Conservation (phyloP, 2,888 invertebrate species). For the Reticulitermes lucifugus region DNA sequence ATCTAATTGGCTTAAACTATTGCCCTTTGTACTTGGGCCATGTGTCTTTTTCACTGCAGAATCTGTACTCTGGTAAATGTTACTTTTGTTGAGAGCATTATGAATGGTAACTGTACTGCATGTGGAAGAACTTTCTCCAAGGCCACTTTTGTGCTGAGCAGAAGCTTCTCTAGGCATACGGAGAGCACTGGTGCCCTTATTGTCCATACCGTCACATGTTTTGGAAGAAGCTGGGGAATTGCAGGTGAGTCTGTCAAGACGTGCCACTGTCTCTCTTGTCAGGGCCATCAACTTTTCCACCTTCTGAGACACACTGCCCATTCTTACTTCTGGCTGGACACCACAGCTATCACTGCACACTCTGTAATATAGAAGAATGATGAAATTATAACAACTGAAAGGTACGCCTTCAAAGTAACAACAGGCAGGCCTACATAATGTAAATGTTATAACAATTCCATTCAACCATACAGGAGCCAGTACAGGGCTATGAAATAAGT, state of each 20-base stretch:
- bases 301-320: slow-evolving; percentile 64
- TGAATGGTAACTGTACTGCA: neutral
- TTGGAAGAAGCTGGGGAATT: neutral
- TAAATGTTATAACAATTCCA: no score
- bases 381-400: neutral
- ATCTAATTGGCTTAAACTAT: neutral
- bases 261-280: slow-evolving; percentile 75
- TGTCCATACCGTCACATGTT: neutral
- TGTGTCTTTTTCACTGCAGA: neutral
- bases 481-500: no score
- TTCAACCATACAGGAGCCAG: no score
- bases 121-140: slow-evolving; percentile 4
- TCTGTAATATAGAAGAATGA: neutral
- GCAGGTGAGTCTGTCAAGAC: slow-evolving; percentile 73
- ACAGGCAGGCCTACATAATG: no score
- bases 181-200: neutral
- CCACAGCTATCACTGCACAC: slow-evolving; percentile 50
- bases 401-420: no score
- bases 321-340: slow-evolving; percentile 53
- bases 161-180: neutral
- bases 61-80: neutral
- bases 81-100: slow-evolving; percentile 13
- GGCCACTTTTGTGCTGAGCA: slow-evolving; percentile 17
- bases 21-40: neutral
- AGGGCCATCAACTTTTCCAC: slow-evolving; percentile 75